Conservation (phyloP, 2,113 vertebrate species). For the Poeciliopsis turrubarensis region DNA sequence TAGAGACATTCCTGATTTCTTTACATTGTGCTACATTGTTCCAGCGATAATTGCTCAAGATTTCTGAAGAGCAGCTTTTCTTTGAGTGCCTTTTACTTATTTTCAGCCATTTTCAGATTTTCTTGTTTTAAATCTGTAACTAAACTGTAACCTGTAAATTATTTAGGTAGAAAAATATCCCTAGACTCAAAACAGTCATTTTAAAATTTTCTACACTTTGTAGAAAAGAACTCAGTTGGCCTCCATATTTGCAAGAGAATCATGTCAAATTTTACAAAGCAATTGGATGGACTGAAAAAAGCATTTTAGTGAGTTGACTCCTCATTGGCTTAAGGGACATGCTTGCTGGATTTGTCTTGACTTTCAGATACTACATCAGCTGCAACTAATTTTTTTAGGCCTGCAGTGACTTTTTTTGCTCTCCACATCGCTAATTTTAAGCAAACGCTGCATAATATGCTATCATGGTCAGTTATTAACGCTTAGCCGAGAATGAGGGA, state of each 20-base stretch:
- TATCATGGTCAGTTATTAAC: too few species aligned
- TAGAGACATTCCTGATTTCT: not conserved
- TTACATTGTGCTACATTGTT: not conserved
- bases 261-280: not conserved
- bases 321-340: too few species aligned
- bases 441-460: not conserved
- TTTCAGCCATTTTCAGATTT: too few species aligned
- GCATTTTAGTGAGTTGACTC: not conserved
- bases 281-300: not conserved
- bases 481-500: too few species aligned
- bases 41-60: too few species aligned
- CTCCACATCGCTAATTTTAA: not conserved
- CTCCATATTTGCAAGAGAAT: not conserved
- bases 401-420: not conserved
- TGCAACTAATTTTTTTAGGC: not conserved
- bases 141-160: too few species aligned
- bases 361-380: not conserved
- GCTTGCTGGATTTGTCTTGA: not conserved
- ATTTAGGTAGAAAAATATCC: too few species aligned
- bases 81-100: not conserved
- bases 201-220: not conserved
- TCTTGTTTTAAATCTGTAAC: too few species aligned
- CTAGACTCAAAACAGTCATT: not conserved
- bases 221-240: not conserved
- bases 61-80: not conserved